A percentile compares a stretch with the other conserved stretches of the same genome.
Conservation (phyloP, 2,797 vertebrate genomes). For the Strix occidentalis region DNA sequence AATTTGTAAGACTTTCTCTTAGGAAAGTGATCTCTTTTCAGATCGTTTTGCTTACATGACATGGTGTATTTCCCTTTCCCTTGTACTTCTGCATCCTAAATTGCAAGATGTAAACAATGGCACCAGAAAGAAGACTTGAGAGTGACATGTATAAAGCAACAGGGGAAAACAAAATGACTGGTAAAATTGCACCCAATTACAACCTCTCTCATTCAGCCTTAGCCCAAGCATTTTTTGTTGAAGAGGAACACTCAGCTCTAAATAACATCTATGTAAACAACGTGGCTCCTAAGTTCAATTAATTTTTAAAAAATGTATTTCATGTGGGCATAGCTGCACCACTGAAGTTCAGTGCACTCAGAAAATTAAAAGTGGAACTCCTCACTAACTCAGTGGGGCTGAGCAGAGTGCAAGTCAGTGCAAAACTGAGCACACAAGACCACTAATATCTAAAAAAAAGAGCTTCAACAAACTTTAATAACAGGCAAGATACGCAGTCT, state of each 20-base stretch:
- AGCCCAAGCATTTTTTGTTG: background rate
- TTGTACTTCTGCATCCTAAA: background rate
- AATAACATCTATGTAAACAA: background rate
- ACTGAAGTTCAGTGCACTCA: background rate
- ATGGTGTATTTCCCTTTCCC: background rate
- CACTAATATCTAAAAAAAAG: background rate
- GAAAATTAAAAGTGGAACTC: background rate
- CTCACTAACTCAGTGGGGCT: background rate
- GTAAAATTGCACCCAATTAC: background rate
- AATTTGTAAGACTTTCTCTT: background rate
- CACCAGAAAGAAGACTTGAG: background rate
- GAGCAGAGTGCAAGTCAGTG: background rate
- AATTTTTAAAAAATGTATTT: background rate
- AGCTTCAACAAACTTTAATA: background rate
- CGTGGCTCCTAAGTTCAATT: background rate
- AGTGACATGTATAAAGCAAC: background rate
- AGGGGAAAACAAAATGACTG: background rate
- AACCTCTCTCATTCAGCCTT: background rate
- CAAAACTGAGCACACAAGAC: background rate
- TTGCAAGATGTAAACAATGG: background rate
- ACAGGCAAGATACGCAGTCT: background rate
- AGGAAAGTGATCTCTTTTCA: conserved; percentile 2
- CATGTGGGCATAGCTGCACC: background rate
- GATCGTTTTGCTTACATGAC: background rate
- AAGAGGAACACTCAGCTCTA: background rate